Evolutionary conservation across 1,140 invertebrate genomes (phyloP).

Genomic region (Drosophila fuyamai): DNA sequence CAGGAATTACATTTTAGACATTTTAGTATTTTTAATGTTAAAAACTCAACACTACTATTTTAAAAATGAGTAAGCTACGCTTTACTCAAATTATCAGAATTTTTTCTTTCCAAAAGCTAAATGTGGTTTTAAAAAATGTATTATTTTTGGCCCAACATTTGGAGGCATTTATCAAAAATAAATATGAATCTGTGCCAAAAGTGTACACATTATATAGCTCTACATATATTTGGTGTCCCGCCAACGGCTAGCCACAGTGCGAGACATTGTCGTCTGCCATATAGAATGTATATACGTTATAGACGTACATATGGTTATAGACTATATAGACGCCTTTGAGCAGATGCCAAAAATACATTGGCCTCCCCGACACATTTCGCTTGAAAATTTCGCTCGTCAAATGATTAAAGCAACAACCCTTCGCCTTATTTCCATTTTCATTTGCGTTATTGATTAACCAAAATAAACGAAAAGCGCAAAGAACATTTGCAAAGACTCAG

Average conservation of each 20-base stretch:
- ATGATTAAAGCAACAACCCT: conserved; percentile 4
- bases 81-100: background rate
- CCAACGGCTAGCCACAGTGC: conserved; percentile 73
- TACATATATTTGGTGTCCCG: conserved; percentile 59
- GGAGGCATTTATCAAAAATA: conserved; percentile 29
- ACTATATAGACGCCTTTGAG: conserved; percentile 38
- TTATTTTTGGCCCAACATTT: conserved; percentile 23
- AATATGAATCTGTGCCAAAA: conserved; percentile 38
- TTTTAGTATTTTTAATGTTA: background rate
- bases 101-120: background rate
- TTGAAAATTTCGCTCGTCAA: conserved; percentile 51
- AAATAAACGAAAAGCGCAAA: conserved; percentile 32
- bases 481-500: conserved; percentile 47
- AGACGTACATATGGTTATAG: conserved; percentile 20
- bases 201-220: conserved; percentile 48
- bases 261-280: conserved; percentile 71
- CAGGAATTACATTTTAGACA: background rate
- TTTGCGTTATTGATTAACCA: conserved; percentile 56
- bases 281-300: conserved; percentile 27
- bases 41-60: background rate
- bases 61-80: too few relatives aligned
- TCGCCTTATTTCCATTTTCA: conserved; percentile 14
- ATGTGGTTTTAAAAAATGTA: background rate
- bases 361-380: conserved; percentile 51
- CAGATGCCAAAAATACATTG: conserved; percentile 72